Base-by-base conservation (phyloP, 2,797 vertebrate genomes). In the Selene dorsalis region DNA sequence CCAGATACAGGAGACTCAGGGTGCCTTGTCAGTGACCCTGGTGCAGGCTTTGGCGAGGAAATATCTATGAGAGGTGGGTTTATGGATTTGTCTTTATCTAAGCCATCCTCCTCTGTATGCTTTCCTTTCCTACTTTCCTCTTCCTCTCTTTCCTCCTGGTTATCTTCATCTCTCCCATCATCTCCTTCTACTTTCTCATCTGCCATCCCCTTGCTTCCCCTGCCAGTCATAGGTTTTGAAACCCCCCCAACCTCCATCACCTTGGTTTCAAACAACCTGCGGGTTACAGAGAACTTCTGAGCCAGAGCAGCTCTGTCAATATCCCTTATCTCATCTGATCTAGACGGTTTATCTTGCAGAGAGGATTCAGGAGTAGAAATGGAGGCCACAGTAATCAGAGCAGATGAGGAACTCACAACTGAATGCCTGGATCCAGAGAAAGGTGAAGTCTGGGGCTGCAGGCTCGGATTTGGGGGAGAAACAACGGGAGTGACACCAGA, bases 221-320 rank as follows among this genome's bases (percentile, higher is more conserved):
- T 90, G 72, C 50, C 22, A 22, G 38, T 48, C 12, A 62, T 11
- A 47, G 76, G n/a, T 77, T 84, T 91, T 9, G 28, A 79, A 70
- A 68, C 18, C 35, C 67, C 56, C 18, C 73, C 87, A 24, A 70
- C 72, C 22, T 93, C 94, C 55, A 92, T 94, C 75, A 94, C 89
- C 79, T 95, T 96, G 59, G 93, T 94, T 87, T 98, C 97, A 30
- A 98, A 98, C 22, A 98, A 90, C 88, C 92, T 96, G 57, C 96
- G 94, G 14, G 96, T 95, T 81, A 97, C 96, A 0, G 96, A 96
- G 94, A 98, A 97, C 77, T 97, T 98, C 91, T 97, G 95, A 61
- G 97, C 96, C 75, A 97, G 84, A n/a, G 95, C 93, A 58, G 91
- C 94, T 92, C 97, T 95, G 67, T 97, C 95, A 58, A 96, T 91